phyloP scores from a whole-genome alignment of 2,113 vertebrate genomes.

The Tachuris rubrigastra region DNA sequence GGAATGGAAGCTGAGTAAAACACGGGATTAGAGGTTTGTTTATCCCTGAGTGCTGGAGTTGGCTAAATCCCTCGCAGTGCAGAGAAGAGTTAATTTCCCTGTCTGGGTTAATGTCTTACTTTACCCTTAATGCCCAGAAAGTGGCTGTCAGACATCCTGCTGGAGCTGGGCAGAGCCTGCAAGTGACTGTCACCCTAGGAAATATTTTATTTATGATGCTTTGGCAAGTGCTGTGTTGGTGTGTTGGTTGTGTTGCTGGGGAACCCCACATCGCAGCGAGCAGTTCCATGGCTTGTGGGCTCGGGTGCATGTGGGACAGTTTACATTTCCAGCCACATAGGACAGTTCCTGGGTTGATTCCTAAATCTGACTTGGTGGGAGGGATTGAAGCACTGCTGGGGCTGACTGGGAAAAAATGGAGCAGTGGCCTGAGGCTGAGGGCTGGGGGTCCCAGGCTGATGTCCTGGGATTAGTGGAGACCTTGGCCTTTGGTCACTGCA shows the following conservation, averaged over 20 bases:
- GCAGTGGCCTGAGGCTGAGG: not conserved
- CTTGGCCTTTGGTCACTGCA: fast-evolving
- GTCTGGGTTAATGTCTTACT: not conserved
- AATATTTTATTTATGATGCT: not conserved
- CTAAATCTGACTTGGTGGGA: fast-evolving
- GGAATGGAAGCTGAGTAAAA: not conserved
- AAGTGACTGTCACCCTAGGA: not conserved
- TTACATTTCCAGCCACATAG: fast-evolving
- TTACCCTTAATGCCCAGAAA: not conserved
- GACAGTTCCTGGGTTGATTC: fast-evolving
- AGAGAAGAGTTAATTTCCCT: not conserved
- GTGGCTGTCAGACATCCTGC: not conserved
- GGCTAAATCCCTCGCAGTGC: not conserved
- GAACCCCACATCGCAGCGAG: fast-evolving
- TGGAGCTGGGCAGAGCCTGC: not conserved
- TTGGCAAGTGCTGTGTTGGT: not conserved
- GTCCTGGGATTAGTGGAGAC: not conserved
- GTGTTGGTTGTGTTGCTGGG: not conserved
- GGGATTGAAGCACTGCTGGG: not conserved
- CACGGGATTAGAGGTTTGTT: not conserved
- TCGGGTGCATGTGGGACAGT: not conserved
- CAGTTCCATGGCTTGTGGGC: fast-evolving
- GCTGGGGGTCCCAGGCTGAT: not conserved
- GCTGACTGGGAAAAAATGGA: not conserved
- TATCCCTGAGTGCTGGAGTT: not conserved